Evolutionary conservation across 2,113 vertebrate genomes (phyloP).

Genomic region (Mustelus asterias): DNA sequence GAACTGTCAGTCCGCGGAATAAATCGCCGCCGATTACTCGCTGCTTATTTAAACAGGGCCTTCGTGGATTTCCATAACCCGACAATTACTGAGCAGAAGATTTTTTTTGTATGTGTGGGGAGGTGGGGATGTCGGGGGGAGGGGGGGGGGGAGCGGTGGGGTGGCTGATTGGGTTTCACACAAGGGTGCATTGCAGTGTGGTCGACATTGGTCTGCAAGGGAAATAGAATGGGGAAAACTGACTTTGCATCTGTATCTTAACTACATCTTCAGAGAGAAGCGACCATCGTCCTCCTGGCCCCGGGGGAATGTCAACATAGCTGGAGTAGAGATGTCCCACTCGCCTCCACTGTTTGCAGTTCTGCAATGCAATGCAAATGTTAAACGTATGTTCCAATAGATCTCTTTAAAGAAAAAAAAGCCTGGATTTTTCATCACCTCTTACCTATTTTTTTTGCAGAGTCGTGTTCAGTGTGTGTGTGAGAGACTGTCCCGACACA

Average conservation of each 20-base stretch:
- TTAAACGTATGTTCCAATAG: not conserved
- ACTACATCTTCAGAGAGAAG: not conserved
- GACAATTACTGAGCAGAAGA: slow-evolving; percentile 40
- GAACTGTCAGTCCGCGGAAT: slow-evolving; percentile 70
- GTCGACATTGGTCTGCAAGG: not conserved
- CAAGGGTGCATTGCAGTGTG: slow-evolving; percentile 26
- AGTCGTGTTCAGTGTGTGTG: not conserved
- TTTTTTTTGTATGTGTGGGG: not conserved
- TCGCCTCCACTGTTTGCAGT: not conserved
- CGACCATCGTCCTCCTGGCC: not conserved
- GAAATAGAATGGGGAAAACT: not conserved
- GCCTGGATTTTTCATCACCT: not conserved
- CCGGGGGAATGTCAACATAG: not conserved
- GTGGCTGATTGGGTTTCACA: slow-evolving; percentile 16
- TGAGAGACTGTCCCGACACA: not conserved
- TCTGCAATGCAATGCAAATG: not conserved
- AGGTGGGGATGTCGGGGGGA: not conserved
- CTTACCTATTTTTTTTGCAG: not conserved
- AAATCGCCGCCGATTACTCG: slow-evolving; percentile 62
- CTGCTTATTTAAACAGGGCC: slow-evolving; percentile 55
- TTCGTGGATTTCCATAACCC: slow-evolving; percentile 48
- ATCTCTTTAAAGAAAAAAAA: not conserved
- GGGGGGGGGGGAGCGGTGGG: not conserved
- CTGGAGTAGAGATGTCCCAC: not conserved
- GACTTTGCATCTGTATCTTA: slow-evolving; percentile 8